Conservation (phyloP, 2,888 invertebrate species). For the Cosmia trapezina region DNA sequence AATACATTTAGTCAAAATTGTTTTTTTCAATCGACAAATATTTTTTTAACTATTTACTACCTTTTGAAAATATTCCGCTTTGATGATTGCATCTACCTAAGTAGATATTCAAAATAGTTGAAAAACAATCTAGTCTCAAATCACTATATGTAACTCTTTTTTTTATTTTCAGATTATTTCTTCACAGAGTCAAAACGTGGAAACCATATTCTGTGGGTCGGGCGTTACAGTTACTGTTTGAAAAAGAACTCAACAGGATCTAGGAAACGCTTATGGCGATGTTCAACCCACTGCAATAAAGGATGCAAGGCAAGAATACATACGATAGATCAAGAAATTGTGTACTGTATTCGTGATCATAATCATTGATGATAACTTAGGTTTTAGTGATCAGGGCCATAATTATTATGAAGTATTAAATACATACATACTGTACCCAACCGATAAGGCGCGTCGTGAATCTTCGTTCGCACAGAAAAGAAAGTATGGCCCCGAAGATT, state of each 20-base stretch:
- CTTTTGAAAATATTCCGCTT: not conserved
- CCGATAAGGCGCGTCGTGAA: no score
- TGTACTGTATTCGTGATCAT: constrained; percentile 15
- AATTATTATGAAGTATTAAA: not conserved
- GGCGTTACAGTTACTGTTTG: constrained; percentile 33
- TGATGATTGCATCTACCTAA: not conserved
- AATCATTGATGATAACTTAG: constrained; percentile 41
- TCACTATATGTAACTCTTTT: not conserved
- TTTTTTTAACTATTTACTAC: not conserved
- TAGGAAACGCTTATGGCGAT: constrained; percentile 57
- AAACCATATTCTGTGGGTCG: constrained; percentile 34
- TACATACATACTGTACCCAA: no score
- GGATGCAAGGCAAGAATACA: constrained; percentile 61
- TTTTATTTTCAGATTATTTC: constrained; percentile 30
- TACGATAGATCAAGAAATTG: constrained; percentile 31
- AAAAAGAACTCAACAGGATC: constrained; percentile 35
- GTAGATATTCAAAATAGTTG: no score
- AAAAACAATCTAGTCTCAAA: no score
- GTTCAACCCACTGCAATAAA: constrained; percentile 61
- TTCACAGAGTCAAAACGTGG: constrained; percentile 40
- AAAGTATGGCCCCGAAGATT: no score
- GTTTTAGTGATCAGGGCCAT: not conserved
- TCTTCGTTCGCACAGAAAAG: no score
- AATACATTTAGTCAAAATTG: not conserved
- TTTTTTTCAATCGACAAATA: not conserved